A percentile compares a stretch with the other conserved stretches of the same genome.
Evolutionary conservation across 2,113 vertebrate species (phyloP).

Genomic region (Willisornis vidua): DNA sequence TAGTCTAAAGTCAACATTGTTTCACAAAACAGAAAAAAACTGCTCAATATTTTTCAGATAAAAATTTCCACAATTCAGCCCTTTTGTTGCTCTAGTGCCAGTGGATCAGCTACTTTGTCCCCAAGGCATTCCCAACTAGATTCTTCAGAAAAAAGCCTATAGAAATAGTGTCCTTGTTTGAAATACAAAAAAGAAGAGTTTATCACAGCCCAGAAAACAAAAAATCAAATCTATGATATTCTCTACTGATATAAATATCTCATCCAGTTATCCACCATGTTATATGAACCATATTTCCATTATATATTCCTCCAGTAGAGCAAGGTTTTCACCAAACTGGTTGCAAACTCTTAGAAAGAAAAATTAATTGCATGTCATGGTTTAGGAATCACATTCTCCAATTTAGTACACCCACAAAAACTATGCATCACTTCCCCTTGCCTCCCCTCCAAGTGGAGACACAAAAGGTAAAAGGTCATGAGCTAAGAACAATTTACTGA

Average conservation of each 20-base stretch:
- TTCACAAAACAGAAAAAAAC: neutral
- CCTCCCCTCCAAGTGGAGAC: neutral
- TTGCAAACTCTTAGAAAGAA: neutral
- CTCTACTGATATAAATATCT: neutral
- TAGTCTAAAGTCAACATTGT: neutral
- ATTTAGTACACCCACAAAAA: neutral
- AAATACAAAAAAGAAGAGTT: neutral
- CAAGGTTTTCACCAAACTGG: neutral
- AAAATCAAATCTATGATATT: neutral
- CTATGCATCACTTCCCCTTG: neutral
- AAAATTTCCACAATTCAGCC: neutral
- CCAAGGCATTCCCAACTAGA: neutral
- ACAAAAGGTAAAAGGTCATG: neutral
- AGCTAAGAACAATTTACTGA: neutral
- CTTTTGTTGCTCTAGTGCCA: neutral
- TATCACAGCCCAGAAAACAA: neutral
- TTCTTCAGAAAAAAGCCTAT: neutral
- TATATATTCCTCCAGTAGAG: neutral
- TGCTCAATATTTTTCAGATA: neutral
- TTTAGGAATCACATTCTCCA: neutral
- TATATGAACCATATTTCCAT: neutral
- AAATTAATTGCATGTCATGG: neutral
- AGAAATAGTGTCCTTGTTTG: neutral
- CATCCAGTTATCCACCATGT: neutral
- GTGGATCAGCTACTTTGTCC: neutral